Evolutionary conservation across 2,888 invertebrate genomes (phyloP), one percentile per base, ranked within the genome.

Genomic region (Campopleginae sp.): DNA sequence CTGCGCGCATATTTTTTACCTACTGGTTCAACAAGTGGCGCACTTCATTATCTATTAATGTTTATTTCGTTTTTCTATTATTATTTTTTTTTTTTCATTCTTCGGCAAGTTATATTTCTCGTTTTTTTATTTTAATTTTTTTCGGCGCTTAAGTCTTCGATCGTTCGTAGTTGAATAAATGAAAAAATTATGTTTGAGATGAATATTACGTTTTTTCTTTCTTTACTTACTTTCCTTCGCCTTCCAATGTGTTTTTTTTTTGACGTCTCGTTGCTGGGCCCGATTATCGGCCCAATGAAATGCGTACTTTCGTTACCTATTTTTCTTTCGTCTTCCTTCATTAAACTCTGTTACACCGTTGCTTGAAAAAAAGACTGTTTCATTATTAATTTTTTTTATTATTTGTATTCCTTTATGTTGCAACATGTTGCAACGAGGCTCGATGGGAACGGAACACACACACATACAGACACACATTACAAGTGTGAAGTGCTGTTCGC

Each of bases 401-500:
- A 42, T 74, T 12, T 31, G 51, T 38, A 65, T 68, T 51, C 48
- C 72, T 33, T 58, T 3, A 61, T 61, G n/a, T 66, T 17, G 12
- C 48, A 27, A 27, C 54, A 68, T 33, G 42, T 46, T 63, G 51
- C 63, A 75, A 63, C 71, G 68, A 76, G 63, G 75, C 78, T 75
- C 38, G 79, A 74, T 58, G 58, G 44, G 31, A 27, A 68, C 27
- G 44, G n/a, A 14, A 68, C 38, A 54, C 54, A 75, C 74, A 65
- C 38, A 77, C 10, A 68, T 44, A 70, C 46, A 42, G 7, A 51
- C 2, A 58, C 12, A 79, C 38, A 75, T 42, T 46, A 63, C 42
- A 71, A 54, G 14, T 75, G 79, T 82, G 42, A 79, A 85, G 78
- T 70, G 82, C 78, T 82, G 54, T 82, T 82, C 85, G 85, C 85